Percentiles rank a stretch among this genome's conserved stretches.
Conservation (phyloP, 2,888 invertebrate genomes). For the Athalia circularis region DNA sequence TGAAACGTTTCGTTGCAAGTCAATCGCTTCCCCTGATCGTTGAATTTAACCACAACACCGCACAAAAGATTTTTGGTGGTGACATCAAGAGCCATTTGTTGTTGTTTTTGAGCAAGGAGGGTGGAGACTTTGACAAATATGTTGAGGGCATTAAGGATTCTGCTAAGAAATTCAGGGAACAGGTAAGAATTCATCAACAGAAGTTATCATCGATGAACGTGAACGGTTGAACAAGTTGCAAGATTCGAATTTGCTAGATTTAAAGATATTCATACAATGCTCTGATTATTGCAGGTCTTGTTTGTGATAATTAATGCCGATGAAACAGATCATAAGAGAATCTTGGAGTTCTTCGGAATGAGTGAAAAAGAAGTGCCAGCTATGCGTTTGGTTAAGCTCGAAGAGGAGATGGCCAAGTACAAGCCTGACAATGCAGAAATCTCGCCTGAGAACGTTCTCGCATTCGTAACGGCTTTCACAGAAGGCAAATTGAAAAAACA, state of each 20-base stretch:
- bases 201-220: not conserved
- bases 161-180: constrained; percentile 93
- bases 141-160: constrained; percentile 86
- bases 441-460: constrained; percentile 80
- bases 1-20: constrained; percentile 89
- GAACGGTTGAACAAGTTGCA: no score
- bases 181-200: constrained; percentile 72
- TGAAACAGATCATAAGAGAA: constrained; percentile 96
- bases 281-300: constrained; percentile 79
- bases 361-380: constrained; percentile 94
- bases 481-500: constrained; percentile 97
- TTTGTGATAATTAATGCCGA: constrained; percentile 97
- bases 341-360: constrained; percentile 99
- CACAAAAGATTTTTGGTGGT: constrained; percentile 98
- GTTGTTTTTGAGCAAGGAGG: constrained; percentile 94
- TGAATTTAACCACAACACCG: constrained; percentile 98
- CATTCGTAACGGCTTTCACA: constrained; percentile 92
- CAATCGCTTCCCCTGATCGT: constrained; percentile 93
- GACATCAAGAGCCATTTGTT: constrained; percentile 97
- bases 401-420: constrained; percentile 98
- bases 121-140: constrained; percentile 88
- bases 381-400: constrained; percentile 93
- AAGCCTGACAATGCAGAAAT: constrained; percentile 89
- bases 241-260: no score
- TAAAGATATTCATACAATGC: not conserved